A percentile compares a stretch with the other conserved stretches of the same genome.
phyloP scores from a whole-genome alignment of 2,113 vertebrate genomes.

The Theristicus caerulescens region DNA sequence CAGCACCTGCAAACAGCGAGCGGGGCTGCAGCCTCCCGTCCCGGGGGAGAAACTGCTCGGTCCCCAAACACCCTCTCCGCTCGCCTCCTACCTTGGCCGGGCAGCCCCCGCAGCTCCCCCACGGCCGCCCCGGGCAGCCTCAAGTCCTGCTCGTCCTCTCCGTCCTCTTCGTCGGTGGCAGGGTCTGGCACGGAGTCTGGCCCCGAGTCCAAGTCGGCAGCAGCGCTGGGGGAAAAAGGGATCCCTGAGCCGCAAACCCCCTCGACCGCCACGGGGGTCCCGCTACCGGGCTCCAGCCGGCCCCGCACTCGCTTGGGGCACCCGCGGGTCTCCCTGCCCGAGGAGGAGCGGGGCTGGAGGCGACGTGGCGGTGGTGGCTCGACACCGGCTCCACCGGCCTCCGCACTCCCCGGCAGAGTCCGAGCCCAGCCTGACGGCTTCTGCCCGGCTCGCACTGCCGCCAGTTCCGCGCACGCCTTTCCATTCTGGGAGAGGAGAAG shows the following conservation, averaged over 20 bases:
- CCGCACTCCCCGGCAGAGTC: background rate
- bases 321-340: background rate
- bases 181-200: background rate
- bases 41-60: accelerated
- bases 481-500: slow-evolving; percentile 63
- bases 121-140: accelerated
- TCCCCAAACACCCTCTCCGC: accelerated
- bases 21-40: accelerated
- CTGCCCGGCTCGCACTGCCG: background rate
- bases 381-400: background rate
- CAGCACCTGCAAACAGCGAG: background rate
- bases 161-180: background rate
- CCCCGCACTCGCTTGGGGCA: background rate
- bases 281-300: accelerated
- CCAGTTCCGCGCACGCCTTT: background rate
- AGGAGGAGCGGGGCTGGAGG: background rate
- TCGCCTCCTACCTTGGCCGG: background rate
- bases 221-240: background rate
- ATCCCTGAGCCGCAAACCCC: background rate
- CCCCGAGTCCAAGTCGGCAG: background rate
- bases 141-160: background rate
- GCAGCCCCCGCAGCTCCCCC: background rate
- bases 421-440: background rate
- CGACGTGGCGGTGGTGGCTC: background rate
- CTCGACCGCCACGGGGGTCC: accelerated